Conservation (phyloP, 2,888 invertebrate genomes). For the Acholoe squamosa region DNA sequence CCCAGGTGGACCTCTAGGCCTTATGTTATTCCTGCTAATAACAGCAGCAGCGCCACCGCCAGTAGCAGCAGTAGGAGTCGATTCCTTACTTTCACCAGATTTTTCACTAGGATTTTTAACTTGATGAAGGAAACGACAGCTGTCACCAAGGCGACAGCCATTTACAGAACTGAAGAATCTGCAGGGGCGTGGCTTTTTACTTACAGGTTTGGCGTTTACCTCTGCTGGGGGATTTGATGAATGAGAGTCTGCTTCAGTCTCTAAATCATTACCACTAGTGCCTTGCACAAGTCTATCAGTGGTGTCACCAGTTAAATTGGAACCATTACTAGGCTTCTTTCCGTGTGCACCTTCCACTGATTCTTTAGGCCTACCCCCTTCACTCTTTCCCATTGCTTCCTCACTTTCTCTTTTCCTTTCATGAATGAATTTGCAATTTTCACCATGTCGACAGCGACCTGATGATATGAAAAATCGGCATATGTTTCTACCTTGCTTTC, state of each 20-base stretch:
- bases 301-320: neutral
- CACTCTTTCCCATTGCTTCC: neutral
- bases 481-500: neutral
- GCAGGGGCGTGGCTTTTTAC: neutral
- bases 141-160: slow-evolving; percentile 8
- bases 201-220: too few relatives aligned
- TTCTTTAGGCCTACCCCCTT: neutral
- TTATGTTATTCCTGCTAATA: too few relatives aligned
- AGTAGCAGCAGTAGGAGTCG: neutral
- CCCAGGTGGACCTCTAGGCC: neutral
- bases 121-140: neutral
- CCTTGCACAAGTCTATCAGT: neutral
- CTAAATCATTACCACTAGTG: too few relatives aligned
- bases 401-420: neutral
- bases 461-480: neutral
- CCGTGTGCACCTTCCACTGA: neutral
- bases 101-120: neutral
- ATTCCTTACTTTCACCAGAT: neutral
- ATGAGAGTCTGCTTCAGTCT: too few relatives aligned
- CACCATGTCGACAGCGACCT: neutral
- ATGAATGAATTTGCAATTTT: neutral
- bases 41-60: too few relatives aligned
- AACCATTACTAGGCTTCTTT: neutral
- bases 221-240: too few relatives aligned
- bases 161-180: neutral